Base-by-base conservation (phyloP, 1,140 invertebrate species). In the Heliconius congener region DNA sequence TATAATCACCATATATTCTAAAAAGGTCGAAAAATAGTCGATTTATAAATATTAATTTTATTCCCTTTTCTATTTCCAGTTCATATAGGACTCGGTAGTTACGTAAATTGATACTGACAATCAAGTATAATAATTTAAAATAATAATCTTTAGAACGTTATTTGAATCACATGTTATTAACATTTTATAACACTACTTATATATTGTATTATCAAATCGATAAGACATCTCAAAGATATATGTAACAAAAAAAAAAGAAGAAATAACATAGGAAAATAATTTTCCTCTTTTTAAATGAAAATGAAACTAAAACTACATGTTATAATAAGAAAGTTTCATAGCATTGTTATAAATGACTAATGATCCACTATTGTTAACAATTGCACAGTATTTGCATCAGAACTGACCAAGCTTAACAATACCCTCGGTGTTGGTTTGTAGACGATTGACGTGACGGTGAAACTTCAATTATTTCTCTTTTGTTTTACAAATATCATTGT, bases 401-500 rank as follows among this genome's bases (percentile, higher is more conserved):
- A 83, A 81, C 84, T 86, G 86, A 86, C 86, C 86, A 87, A 60
- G 77, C 83, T 71, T 82, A 84, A 86, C 82, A 78, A 50, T 81
- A 50, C 70, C 42, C 77, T 75, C 78, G 34, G 77, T 80, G 70
- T 78, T 79, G 70, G 50, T 81, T 50, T 83, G 83, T 81, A 86
- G 74, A 74, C 76, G 34, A 46, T 27, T 71, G 39, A 71, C 74
- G 77, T 84, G 81, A 81, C 77, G 73, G 27, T 66, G 30, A 30
- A 13, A 11, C 60, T 8, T 8, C 27, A 27, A 66, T 66, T 60
- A 60, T 60, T 11, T 60, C n/a, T 23, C n/a, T 23, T 19, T 60
- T 60, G 55, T 60, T 27, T 60, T 19, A 52, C 55, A 9, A 23
- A 23, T 60, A 23, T 60, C 19, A 60, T 60, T 60, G 19, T 3